Base-by-base conservation (phyloP, 2,888 invertebrate species). In the Tinea semifulvella region DNA sequence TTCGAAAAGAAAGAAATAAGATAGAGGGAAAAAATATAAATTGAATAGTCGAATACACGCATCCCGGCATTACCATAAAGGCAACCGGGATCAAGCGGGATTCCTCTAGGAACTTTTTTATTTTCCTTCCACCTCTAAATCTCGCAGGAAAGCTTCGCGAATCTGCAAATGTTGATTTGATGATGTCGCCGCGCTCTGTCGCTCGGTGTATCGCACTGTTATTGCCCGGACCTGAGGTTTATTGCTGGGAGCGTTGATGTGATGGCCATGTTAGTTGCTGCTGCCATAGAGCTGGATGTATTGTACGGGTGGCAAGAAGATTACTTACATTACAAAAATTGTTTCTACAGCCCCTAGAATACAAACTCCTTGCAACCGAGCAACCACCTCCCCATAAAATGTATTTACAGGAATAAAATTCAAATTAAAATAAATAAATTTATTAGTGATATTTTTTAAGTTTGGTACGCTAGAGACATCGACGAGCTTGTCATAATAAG, bases 121-220 rank as follows among this genome's bases (percentile, higher is more conserved):
- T 80, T 80, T 79, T 79, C 77, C 75, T 75, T 74, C 77, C 73
- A 79, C 79, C 77, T 79, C 79, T 80, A 80, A 79, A 80, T 80
- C 80, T 79, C 74, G 59, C 65, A 61, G 67, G 68, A 79, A 79
- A 79, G 76, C 77, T 74, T 67, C 76, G 81, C 70, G 75, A 81
- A 81, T 82, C 81, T 81, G 80, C 79, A 80, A 80, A 81, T 81
- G 80, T 74, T 81, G 80, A 81, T 81, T 81, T 81, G 81, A 81
- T 81, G 80, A 81, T 80, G 69, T 65, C 63, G 59, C 49, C 28
- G 47, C 40, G 47, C 40, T 35, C 42, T 40, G 47, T 46, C 44
- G 43, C 25, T 20, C 31, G 42, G 19, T 42, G 17, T 28, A 22
- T 13, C n/a, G 45, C 45, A 13, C 39, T 35, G 35, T 46, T 49